A percentile compares a stretch with the other conserved stretches of the same genome.
Evolutionary conservation across 2,888 invertebrate genomes (phyloP).

Genomic region (Andrena bucephala): DNA sequence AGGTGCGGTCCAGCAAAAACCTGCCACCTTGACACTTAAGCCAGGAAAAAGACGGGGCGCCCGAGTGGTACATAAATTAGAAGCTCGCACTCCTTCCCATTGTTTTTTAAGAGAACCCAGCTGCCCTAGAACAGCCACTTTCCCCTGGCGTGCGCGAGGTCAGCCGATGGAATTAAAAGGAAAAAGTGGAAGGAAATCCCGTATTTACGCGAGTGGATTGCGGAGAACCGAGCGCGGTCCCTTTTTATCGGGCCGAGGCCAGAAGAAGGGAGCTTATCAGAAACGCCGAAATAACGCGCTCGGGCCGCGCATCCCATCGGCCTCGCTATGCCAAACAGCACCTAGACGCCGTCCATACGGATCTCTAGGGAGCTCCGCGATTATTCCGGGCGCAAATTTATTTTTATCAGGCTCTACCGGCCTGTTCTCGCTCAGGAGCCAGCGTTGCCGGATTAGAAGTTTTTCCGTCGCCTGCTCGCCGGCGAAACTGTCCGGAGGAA

Average conservation of each 20-base stretch:
- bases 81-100: no score
- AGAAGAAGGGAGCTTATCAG: conserved; percentile 14
- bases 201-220: neutral
- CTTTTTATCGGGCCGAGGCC: conserved; percentile 10
- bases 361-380: conserved; percentile 78
- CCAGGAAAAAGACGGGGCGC: no score
- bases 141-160: neutral
- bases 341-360: conserved; percentile 70
- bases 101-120: neutral
- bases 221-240: neutral
- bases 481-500: conserved; percentile 34
- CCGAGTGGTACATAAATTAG: no score
- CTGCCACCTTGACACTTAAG: no score
- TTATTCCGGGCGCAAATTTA: conserved; percentile 81
- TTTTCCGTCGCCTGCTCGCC: conserved; percentile 63
- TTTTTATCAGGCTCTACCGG: conserved; percentile 76
- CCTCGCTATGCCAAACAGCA: conserved; percentile 37
- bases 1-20: no score
- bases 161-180: neutral
- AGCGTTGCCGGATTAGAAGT: conserved; percentile 71
- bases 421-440: conserved; percentile 68
- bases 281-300: neutral
- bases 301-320: conserved; percentile 18
- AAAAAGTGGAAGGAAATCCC: neutral
- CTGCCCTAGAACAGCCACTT: neutral